Evolutionary conservation across 1,140 invertebrate species (phyloP), one percentile per base, ranked within the genome.

Genomic region (Diachasma alloeum): DNA sequence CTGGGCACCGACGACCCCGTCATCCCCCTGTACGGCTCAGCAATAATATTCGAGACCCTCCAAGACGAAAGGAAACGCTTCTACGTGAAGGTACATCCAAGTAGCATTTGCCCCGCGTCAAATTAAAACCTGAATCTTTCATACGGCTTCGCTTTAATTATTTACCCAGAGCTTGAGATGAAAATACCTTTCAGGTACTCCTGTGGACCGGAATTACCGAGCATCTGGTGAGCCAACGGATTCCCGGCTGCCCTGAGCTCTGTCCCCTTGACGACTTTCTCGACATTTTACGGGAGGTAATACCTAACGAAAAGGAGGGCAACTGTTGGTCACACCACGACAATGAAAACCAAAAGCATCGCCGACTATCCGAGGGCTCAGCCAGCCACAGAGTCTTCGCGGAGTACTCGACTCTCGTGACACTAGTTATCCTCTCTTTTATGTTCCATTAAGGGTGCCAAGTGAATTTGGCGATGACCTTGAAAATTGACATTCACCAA

Each of bases 221-320:
- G 53, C 74, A 76, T 37, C 74, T 87, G 15, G 73, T 81, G 2
- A 37, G 75, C 11, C 80, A 87, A 83, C 82, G 71, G 44, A 85
- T 88, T 46, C 85, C 85, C 0, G 82, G 80, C 3, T 88, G 87
- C 75, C n/a, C 59, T 6, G 84, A 88, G 44, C 46, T 83, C 11
- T 88, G 87, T 80, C 87, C 85, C 3, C 78, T 86, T 6, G 81
- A 87, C 4, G 71, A 87, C 4, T 88, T 88, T 78, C 75, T 88
- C 11, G 19, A 66, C 0, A 79, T 88, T 53, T 72, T 87, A 39
- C 79, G 81, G 46, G 82, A 87, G 37, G 76, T 88, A 56, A 82
- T 83, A 31, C 86, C 87, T 0, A 82, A 56, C 39, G 81, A 87
- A 46, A 80, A 84, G 6, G 87, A 88, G 66, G 85, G 80, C 72